These are phyloP conservation scores for Rhabdornis inornatus DNA, from an alignment of 2,113 vertebrate genomes.

Conservation along the genomic window DNA sequence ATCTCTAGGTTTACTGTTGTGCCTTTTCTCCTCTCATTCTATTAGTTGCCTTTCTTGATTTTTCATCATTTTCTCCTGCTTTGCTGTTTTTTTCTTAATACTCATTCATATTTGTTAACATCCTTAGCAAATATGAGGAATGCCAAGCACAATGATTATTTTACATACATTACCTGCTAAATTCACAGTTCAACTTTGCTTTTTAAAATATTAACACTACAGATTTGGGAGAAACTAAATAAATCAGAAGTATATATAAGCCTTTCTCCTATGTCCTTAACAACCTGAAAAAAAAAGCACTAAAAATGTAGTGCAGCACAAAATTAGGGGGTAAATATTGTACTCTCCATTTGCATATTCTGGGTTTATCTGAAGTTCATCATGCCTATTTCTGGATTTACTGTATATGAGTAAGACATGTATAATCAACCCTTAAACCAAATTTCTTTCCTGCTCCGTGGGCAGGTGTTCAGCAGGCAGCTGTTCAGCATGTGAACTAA, in stretches of 20 bases:
- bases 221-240: not conserved
- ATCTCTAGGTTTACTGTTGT: not conserved
- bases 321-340: not conserved
- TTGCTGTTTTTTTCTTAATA: not conserved
- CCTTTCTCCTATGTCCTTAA: not conserved
- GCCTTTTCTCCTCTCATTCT: not conserved
- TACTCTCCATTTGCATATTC: not conserved
- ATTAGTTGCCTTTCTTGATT: not conserved
- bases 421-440: slow-evolving; percentile 25
- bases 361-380: slow-evolving; percentile 20
- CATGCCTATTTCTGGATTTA: not conserved
- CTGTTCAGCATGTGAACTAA: slow-evolving; percentile 39
- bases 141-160: not conserved
- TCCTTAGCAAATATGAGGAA: not conserved
- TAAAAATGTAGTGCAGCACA: not conserved
- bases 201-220: not conserved
- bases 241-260: not conserved
- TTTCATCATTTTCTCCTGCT: not conserved
- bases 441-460: slow-evolving; percentile 18
- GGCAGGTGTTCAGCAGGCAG: slow-evolving; percentile 40
- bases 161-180: not conserved
- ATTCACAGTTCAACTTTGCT: not conserved
- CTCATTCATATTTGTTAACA: not conserved
- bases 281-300: not conserved
- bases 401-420: not conserved